phyloP scores from a whole-genome alignment of 2,888 invertebrate species.

The Ectemnius continuus region DNA sequence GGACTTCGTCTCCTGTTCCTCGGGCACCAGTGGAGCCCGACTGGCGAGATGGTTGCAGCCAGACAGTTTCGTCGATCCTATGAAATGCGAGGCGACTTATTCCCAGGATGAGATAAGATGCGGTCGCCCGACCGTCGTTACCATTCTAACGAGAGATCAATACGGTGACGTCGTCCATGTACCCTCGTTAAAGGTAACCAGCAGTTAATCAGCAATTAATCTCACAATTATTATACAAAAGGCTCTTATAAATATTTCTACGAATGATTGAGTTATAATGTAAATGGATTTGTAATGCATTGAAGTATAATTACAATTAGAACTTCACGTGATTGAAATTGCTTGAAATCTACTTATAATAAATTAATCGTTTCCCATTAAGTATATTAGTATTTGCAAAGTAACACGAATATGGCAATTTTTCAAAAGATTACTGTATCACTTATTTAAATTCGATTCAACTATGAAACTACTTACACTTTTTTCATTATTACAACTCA shows the following conservation, averaged over 20 bases:
- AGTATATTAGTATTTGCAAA: no score
- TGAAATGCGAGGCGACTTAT: constrained; percentile 90
- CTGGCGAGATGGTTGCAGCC: constrained; percentile 97
- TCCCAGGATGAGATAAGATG: constrained; percentile 86
- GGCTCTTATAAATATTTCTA: not conserved
- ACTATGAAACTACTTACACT: no score
- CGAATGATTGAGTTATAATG: no score
- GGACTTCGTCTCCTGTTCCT: constrained; percentile 93
- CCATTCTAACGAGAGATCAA: constrained; percentile 92
- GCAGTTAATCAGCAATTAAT: not conserved
- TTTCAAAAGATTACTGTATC: no score
- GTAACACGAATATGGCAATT: no score
- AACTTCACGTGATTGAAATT: no score
- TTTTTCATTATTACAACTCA: no score
- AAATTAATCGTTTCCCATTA: no score
- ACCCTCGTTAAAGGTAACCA: constrained; percentile 88
- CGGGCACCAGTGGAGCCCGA: constrained; percentile 93
- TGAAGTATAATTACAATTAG: no score
- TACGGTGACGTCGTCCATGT: constrained; percentile 93
- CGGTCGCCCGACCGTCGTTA: constrained; percentile 91
- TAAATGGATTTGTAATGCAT: no score
- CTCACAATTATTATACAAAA: not conserved
- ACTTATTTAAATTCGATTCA: no score
- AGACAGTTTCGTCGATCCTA: constrained; percentile 93
- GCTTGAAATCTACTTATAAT: no score